phyloP scores from a whole-genome alignment of 2,797 vertebrate species.

The Cottoperca gobio region DNA sequence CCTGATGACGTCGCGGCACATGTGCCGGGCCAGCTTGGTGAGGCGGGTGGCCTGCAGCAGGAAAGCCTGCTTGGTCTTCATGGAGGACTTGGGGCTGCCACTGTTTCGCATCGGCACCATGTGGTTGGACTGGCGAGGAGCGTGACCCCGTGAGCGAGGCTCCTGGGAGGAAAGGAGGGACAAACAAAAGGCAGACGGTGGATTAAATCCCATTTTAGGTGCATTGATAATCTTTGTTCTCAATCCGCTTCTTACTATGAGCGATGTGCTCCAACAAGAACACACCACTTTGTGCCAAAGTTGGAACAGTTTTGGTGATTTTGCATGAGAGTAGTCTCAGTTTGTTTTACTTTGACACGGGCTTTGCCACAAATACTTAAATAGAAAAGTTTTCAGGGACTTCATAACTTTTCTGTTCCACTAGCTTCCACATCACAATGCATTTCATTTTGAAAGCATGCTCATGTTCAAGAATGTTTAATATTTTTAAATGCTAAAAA shows the following conservation, averaged over 20 bases:
- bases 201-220: neutral
- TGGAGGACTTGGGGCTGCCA: constrained; percentile 94
- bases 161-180: constrained; percentile 80
- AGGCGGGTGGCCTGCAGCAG: constrained; percentile 95
- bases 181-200: neutral
- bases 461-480: neutral
- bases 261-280: neutral
- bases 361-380: too few relatives aligned
- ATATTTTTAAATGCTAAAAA: neutral
- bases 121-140: constrained; percentile 92
- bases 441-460: neutral
- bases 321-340: too few relatives aligned
- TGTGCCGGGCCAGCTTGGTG: constrained; percentile 97
- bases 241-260: neutral
- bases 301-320: too few relatives aligned
- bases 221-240: neutral
- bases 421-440: neutral
- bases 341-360: too few relatives aligned
- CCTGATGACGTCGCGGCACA: constrained; percentile 97
- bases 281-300: neutral
- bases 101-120: constrained; percentile 94
- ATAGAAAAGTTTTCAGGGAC: too few relatives aligned
- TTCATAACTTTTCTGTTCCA: too few relatives aligned
- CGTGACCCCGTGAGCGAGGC: constrained; percentile 88
- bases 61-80: constrained; percentile 98